phyloP scores from a whole-genome alignment of 2,888 invertebrate species.

The Cosmorhoe ocellata region DNA sequence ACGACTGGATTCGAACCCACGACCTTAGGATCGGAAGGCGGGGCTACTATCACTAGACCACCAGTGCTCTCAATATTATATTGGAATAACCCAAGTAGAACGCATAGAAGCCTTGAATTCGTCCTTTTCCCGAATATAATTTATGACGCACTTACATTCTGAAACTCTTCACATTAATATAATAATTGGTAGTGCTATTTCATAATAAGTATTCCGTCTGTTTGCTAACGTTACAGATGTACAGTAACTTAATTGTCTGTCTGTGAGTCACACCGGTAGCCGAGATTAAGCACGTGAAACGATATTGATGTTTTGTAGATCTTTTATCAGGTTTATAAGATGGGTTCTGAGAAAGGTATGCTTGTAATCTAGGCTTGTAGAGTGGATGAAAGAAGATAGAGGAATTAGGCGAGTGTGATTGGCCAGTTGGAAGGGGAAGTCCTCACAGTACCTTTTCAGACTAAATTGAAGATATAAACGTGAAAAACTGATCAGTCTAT shows the following conservation, averaged over 20 bases:
- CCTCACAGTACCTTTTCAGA: too few relatives aligned
- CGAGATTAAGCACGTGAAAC: constrained; percentile 20
- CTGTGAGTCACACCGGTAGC: constrained; percentile 21
- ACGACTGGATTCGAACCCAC: too few relatives aligned
- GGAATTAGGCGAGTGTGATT: too few relatives aligned
- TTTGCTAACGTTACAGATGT: not conserved
- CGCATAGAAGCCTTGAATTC: not conserved
- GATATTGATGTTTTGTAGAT: constrained; percentile 7
- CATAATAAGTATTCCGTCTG: not conserved
- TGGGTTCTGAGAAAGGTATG: too few relatives aligned
- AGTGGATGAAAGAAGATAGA: too few relatives aligned
- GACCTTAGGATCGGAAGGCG: too few relatives aligned
- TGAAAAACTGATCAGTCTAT: too few relatives aligned
- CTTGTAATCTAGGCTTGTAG: too few relatives aligned
- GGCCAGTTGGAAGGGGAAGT: too few relatives aligned
- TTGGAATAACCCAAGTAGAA: not conserved
- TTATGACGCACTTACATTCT: not conserved
- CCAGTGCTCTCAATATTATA: too few relatives aligned
- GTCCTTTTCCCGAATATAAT: constrained; percentile 4
- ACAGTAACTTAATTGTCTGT: constrained; percentile 3
- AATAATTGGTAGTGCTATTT: not conserved
- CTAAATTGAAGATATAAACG: too few relatives aligned
- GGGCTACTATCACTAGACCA: not conserved
- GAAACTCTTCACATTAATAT: not conserved
- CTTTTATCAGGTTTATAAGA: not conserved